phyloP scores from a whole-genome alignment of 2,888 invertebrate genomes.

The Caenorhabditis doughertyi region DNA sequence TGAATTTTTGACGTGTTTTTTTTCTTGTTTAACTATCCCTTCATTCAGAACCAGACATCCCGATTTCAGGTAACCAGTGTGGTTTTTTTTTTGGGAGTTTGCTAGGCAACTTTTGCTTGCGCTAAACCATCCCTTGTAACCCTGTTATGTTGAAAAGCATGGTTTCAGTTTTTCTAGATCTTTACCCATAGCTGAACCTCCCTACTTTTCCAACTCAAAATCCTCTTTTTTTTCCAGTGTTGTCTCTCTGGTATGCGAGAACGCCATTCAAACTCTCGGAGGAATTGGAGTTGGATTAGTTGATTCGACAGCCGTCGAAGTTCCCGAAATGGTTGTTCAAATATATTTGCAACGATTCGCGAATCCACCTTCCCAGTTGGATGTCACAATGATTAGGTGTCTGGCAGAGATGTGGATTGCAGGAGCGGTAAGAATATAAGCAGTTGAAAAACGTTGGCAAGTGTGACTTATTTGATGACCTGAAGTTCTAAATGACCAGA shows the following conservation, averaged over 20 bases:
- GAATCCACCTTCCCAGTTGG: constrained; percentile 93
- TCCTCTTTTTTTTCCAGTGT: constrained; percentile 86
- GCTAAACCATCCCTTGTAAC: too few relatives aligned
- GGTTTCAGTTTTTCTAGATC: too few relatives aligned
- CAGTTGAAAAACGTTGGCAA: background rate
- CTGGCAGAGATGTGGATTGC: constrained; percentile 98
- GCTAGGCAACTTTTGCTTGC: too few relatives aligned
- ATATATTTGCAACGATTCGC: constrained; percentile 88
- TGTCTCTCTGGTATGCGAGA: constrained; percentile 93
- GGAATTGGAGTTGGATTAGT: constrained; percentile 89
- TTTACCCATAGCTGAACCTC: too few relatives aligned
- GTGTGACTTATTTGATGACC: too few relatives aligned
- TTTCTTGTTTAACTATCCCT: background rate
- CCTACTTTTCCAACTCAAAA: background rate
- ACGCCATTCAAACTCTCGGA: constrained; percentile 97
- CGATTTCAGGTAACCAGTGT: constrained; percentile 52
- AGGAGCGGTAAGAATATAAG: constrained; percentile 79
- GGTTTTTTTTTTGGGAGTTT: background rate
- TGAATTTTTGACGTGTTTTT: background rate
- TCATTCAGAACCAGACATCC: constrained; percentile 47
- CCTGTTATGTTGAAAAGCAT: too few relatives aligned
- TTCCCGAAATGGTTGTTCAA: constrained; percentile 80
- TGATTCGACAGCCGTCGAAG: constrained; percentile 65
- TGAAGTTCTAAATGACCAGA: too few relatives aligned
- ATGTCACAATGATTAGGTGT: constrained; percentile 96